Base-by-base conservation (phyloP, 2,888 invertebrate genomes). In the Phasia obesa region DNA sequence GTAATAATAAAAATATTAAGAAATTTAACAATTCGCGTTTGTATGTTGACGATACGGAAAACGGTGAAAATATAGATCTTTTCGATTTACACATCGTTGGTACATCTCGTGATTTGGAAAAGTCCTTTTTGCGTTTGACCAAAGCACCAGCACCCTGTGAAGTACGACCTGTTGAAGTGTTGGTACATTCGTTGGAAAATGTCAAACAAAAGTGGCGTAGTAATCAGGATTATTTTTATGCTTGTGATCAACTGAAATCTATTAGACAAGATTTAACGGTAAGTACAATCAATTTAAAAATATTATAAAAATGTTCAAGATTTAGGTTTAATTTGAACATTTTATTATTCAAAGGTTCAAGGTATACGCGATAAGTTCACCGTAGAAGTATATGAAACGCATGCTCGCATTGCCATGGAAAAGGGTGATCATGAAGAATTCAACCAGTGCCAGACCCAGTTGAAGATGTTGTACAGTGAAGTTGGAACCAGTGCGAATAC, bases 391-490 rank as follows among this genome's bases (percentile, higher is more conserved):
- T 99, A 99, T 92, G 99, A 99, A 93, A 98, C 98, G 4, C 99
- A 99, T 93, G 99, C 99, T 4, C 94, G 99, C 73, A 97, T 99
- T 88, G 99, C 99, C 64, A 93, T 99, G 91, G 99, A 99, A 91
- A 98, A 97, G 92, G 97, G 98, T 69, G 99, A 99, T 90, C 98
- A 98, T 91, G 99, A 98, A 90, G 99, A 99, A 91, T 99, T 99
- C 90, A 99, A 99, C 93, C 99, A 99, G 92, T 99, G 99, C 90
- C 99, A 99, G 92, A 98, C 98, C 15, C 99, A 99, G 92, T 93
- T 99, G 70, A 97, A 97, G 93, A 96, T 97, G 94, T 93, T 99
- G 38, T 99, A 99, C 91, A 92, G 94, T 85, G 97, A 97, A 91
- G 92, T 96, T 81, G 95, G 95, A 38, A 93, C 94, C 25, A 93